These are phyloP conservation scores for Microplitis mediator DNA, from an alignment of 1,140 invertebrate genomes.

Conservation along the genomic window DNA sequence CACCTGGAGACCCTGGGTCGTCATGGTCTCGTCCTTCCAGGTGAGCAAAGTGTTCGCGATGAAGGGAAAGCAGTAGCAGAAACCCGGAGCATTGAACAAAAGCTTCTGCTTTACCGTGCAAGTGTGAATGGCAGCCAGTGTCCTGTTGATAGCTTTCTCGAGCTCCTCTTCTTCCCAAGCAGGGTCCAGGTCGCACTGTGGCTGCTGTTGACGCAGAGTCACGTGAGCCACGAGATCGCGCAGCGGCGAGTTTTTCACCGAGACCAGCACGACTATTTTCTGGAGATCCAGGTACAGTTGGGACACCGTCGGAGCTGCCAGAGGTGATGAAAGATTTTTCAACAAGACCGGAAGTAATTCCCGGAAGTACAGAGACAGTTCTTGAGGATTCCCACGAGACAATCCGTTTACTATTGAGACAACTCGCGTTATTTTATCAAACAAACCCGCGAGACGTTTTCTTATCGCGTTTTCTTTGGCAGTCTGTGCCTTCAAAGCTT, in stretches of 20 bases:
- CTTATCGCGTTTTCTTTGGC: conserved; percentile 84
- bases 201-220: conserved; percentile 75
- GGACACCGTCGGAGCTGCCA: conserved; percentile 70
- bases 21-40: conserved; percentile 65
- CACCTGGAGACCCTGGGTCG: conserved; percentile 71
- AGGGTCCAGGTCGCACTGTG: conserved; percentile 77
- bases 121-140: conserved; percentile 67
- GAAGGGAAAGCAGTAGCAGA: conserved; percentile 84
- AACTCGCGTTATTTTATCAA: conserved; percentile 67
- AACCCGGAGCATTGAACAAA: conserved; percentile 73
- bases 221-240: conserved; percentile 70
- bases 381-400: conserved; percentile 66
- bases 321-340: conserved; percentile 69
- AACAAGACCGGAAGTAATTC: conserved; percentile 69
- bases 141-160: conserved; percentile 65
- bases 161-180: conserved; percentile 81
- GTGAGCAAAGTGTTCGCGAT: conserved; percentile 70
- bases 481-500: conserved; percentile 85
- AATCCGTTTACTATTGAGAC: conserved; percentile 71
- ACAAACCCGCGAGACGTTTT: conserved; percentile 68
- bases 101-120: conserved; percentile 60
- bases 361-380: conserved; percentile 70
- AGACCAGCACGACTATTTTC: conserved; percentile 58
- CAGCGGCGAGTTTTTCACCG: conserved; percentile 55
- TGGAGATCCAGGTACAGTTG: conserved; percentile 68